Base-by-base conservation (phyloP, 1,140 invertebrate genomes). In the Acyrthosiphon pisum region DNA sequence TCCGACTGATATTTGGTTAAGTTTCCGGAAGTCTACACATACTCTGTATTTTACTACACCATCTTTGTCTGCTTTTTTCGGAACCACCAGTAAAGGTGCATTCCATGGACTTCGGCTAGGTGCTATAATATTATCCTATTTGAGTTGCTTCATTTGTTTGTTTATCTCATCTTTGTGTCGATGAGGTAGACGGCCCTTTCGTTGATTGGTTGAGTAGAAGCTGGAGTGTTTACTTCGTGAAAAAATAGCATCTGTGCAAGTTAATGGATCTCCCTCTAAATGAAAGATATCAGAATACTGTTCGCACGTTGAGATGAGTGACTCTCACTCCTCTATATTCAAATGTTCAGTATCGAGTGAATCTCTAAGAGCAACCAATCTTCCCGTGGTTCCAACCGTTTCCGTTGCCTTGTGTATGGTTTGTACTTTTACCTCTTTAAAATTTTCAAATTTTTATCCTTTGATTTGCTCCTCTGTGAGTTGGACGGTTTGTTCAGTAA, bases 1-100 rank as follows among this genome's bases (percentile, higher is more conserved):
- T 30, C 94, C 94, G 46, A 95, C 94, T 26, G 95, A 95, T 76
- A 94, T 94, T 84, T 95, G 94, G 94, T 96, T 95, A 76, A 95
- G 86, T 94, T 95, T 95, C 81, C 95, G 56, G 93, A 95, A 95
- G 94, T 95, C 95, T 2, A 94, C 89, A 2, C 93, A 91, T 1
- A 95, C 68, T 22, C 94, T 26, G 23, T 76, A 94, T 90, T 94
- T 94, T 9, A 50, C 53, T 81, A 94, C 93, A 48, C 93, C 93
- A n/a, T 94, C 87, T 1, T 92, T 94, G 53, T 94, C 94, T n/a
- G 56, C 11, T 83, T 94, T 94, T 68, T 94, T 94, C 0, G 94
- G 93, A 0, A 94, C 93, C 7, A 94, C 76, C 53, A 87, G 84
- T 26, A 53, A 53, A 23, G 50, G 50, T 23, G 50, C 50, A 23